Evolutionary conservation across 2,888 invertebrate genomes (phyloP), one percentile per base, ranked within the genome.

Genomic region (Agrochola lychnidis): DNA sequence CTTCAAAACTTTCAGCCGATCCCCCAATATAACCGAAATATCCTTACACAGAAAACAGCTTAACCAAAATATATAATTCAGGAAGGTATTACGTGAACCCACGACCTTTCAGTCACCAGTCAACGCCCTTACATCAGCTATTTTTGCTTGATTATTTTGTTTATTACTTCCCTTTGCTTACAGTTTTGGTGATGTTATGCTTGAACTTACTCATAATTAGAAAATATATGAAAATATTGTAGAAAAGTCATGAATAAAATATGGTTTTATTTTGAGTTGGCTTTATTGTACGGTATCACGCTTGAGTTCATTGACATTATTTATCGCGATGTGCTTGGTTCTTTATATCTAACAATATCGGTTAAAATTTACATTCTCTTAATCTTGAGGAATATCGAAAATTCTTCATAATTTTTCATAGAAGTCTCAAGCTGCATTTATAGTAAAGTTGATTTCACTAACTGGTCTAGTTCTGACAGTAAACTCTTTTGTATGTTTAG

Each of bases 31-130:
- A 2, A 66, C 83, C 25, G 1, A 80, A 80, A 83, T 83, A 70
- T 62, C 83, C 25, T 40, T 42, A 80, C 80, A 80, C 66, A 67
- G 83, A 80, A 80, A 80, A 62, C 66, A 12, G 61, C 51, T 80
- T 67, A 22, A 45, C 22, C 45, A n/a, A 66, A 45, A 79, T 81
- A 61, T 57, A 83, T 79, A 69, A 83, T 81, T 81, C 81, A 81
- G 57, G 19, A 53, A 70, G 84, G 59, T 53, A 40, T 67, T 14
- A 69, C 42, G 63, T 59, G 62, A 70, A 57, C 68, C 22, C 57
- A 9, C 22, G 16, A 59, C 70, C 78, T 69, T 78, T 72, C 53
- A 61, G 10, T 45, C 40, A n/a, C 48, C 40, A 70, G 66, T 73
- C 66, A 70, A 70, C 25, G 73, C 40, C 45, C 70, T 53, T 14